Evolutionary conservation across 2,113 vertebrate species (phyloP), one percentile per base, ranked within the genome.

Genomic region (Hyaena hyaena): DNA sequence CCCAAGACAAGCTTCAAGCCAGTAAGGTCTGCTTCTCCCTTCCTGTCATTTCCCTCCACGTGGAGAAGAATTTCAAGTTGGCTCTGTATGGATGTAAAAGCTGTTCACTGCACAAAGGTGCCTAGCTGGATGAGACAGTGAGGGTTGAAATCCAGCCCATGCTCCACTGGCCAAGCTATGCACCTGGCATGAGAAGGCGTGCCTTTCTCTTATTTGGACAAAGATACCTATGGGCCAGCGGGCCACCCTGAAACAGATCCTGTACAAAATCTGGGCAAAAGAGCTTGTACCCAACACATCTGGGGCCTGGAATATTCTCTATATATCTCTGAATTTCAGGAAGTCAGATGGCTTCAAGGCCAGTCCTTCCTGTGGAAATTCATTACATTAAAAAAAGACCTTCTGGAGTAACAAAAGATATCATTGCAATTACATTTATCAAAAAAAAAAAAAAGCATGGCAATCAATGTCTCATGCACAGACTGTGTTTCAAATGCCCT

Each of bases 391-490:
- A 92, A 98, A 88, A 94, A 95, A 97, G 88, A 98, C 89, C 95
- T 97, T 97, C 96, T 93, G 93, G 88, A 95, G 96, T 76, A 98
- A 98, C 98, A 97, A 98, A 98, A 96, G 97, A 91, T 95, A 97
- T 93, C 98, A 97, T 69, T 97, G 94, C 97, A 97, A 97, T 98
- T 98, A 92, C 90, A 98, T 96, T 96, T 97, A 97, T 88, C 96
- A 92, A 97, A 95, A 94, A 94, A 84, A 92, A 92, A 97, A 95
- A 94, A 94, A 85, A 96, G 94, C 88, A 58, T 90, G 80, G 94
- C 97, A 98, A 98, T 98, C 98, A 98, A 97, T 98, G 98, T 93
- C 95, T 97, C 90, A 43, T 79, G 93, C 98, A 98, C 81, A 90
- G 95, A 81, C 91, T 4, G 15, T 84, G 85, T 98, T 98, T 96